Conservation (phyloP, 92 coral and sea anemone genomes). For the Zoanthus gigantus region DNA sequence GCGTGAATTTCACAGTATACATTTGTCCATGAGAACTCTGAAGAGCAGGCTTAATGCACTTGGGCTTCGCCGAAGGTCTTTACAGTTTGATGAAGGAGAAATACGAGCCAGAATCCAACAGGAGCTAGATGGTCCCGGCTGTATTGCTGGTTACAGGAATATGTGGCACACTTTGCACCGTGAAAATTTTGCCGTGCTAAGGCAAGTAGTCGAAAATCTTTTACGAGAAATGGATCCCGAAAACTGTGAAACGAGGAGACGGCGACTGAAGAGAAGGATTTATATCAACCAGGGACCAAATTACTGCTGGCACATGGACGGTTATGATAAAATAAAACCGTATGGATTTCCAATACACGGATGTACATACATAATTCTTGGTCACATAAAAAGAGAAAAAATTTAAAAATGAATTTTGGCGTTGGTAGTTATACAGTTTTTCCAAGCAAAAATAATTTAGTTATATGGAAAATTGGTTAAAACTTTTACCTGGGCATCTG, state of each 20-base stretch:
- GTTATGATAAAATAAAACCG: slow-evolving; percentile 12
- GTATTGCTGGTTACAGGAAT: slow-evolving; percentile 64
- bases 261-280: slow-evolving; percentile 41
- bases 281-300: slow-evolving; percentile 51
- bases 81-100: slow-evolving; percentile 41
- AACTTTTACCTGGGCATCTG: too few species aligned
- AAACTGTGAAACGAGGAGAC: slow-evolving; percentile 40
- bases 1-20: slow-evolving; percentile 37
- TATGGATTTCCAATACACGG: slow-evolving; percentile 43
- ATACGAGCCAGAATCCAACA: slow-evolving; percentile 56
- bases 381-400: too few species aligned
- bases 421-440: too few species aligned
- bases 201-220: slow-evolving; percentile 53
- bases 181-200: slow-evolving; percentile 61
- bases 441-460: too few species aligned
- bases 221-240: slow-evolving; percentile 67
- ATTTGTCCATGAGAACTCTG: slow-evolving; percentile 54
- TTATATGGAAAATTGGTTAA: too few species aligned
- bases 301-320: slow-evolving; percentile 20
- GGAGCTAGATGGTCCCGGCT: slow-evolving; percentile 62
- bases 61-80: slow-evolving; percentile 61
- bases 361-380: not conserved
- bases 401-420: too few species aligned
- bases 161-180: slow-evolving; percentile 69
- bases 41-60: slow-evolving; percentile 55